Evolutionary conservation across 2,113 vertebrate genomes (phyloP).

Genomic region (Halcyon senegalensis): DNA sequence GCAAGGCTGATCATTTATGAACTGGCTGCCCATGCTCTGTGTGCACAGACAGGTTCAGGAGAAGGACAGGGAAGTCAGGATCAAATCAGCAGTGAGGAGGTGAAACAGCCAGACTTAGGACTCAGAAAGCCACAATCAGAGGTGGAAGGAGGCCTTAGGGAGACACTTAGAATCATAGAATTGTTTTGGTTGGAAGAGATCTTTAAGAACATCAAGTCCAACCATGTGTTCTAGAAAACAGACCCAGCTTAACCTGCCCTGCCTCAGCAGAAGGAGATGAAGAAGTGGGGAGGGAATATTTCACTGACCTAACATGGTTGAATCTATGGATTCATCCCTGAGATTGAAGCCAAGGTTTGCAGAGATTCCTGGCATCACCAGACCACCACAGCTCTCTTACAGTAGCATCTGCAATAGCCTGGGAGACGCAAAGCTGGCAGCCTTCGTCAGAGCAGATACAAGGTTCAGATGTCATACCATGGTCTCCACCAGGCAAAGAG

Average conservation of each 20-base stretch:
- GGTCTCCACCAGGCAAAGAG: accelerated
- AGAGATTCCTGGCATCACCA: too few relatives aligned
- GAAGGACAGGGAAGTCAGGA: neutral
- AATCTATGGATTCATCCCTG: neutral
- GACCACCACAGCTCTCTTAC: neutral
- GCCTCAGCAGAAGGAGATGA: neutral
- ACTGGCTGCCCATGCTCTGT: neutral
- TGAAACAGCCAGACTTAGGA: neutral
- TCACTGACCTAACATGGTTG: neutral
- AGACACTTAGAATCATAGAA: neutral
- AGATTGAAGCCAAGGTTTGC: neutral
- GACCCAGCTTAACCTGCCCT: accelerated
- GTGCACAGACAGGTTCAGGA: neutral
- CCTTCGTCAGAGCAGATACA: neutral
- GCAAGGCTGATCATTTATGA: neutral
- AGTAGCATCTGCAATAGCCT: neutral
- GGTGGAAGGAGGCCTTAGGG: neutral
- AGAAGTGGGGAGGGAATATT: neutral
- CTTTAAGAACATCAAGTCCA: neutral
- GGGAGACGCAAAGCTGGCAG: neutral
- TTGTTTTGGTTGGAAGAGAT: neutral
- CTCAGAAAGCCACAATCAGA: neutral
- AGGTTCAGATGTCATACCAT: neutral
- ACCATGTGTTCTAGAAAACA: neutral
- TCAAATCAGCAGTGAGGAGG: neutral